Percentiles rank a stretch among this genome's conserved stretches.
Conservation (phyloP, 92 coral and sea anemone genomes). For the Phenganax marumi region DNA sequence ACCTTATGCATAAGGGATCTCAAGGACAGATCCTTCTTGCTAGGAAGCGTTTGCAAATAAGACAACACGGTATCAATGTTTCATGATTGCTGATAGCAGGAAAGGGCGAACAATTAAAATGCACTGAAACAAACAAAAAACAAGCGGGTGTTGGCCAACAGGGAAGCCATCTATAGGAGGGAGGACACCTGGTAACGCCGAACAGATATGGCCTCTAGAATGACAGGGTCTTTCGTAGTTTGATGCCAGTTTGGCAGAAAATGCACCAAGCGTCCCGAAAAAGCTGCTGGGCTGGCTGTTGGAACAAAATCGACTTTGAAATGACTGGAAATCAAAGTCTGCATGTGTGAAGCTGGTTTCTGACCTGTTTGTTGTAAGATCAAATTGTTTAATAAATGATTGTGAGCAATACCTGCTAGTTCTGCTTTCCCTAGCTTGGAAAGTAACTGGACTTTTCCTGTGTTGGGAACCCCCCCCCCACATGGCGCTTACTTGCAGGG, state of each 20-base stretch:
- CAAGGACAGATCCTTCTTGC: slow-evolving; percentile 32
- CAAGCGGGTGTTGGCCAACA: no score
- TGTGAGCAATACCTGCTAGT: not conserved
- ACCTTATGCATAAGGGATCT: slow-evolving; percentile 31
- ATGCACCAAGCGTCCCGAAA: not conserved
- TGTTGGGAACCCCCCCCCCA: slow-evolving; percentile 11
- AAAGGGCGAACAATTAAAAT: slow-evolving; percentile 25
- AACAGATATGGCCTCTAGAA: not conserved
- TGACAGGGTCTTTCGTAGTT: not conserved
- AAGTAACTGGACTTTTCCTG: not conserved
- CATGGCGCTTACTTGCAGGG: no score
- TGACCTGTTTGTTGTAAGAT: not conserved
- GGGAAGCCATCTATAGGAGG: slow-evolving; percentile 38
- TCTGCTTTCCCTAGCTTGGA: not conserved
- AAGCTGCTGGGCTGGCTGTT: not conserved
- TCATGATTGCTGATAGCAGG: slow-evolving; percentile 45
- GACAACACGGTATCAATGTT: slow-evolving; percentile 28
- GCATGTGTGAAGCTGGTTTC: not conserved
- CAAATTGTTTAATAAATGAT: not conserved
- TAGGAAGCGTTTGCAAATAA: slow-evolving; percentile 9
- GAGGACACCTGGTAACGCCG: slow-evolving; percentile 32
- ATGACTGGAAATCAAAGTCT: not conserved
- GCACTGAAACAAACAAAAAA: slow-evolving; percentile 22
- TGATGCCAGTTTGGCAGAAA: slow-evolving; percentile 14
- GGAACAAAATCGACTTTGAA: not conserved